phyloP scores from a whole-genome alignment of 30 jellyfish, hydroid and myxozoan species.

The Cassiopea andromeda region DNA sequence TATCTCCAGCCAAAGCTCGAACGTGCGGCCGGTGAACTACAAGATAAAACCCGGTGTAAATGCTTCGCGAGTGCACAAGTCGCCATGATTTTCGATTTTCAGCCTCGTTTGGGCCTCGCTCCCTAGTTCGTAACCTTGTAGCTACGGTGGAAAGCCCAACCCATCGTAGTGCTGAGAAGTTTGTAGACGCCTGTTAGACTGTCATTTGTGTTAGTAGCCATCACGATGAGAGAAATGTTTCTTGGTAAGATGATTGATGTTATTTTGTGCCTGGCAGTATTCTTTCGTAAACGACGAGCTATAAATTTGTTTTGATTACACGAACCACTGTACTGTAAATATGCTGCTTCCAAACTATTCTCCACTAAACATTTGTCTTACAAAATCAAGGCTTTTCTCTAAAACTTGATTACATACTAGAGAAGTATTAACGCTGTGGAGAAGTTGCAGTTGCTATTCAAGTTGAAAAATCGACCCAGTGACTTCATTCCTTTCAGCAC shows the following conservation, averaged over 20 bases:
- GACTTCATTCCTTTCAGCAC: no score
- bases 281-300: neutral
- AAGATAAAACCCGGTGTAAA: neutral
- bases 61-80: neutral
- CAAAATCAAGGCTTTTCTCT: no score
- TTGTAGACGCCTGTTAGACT: neutral
- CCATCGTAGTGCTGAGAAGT: neutral
- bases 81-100: conserved; percentile 12
- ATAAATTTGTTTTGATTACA: neutral
- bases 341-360: no score
- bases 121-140: neutral
- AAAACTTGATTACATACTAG: no score
- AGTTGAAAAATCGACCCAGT: no score
- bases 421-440: no score
- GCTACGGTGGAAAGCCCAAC: neutral
- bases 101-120: conserved; percentile 4
- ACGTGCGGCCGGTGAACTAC: neutral
- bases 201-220: neutral
- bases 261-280: neutral
- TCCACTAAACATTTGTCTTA: no score
- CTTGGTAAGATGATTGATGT: neutral
- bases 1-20: neutral
- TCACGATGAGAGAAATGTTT: neutral
- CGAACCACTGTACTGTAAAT: neutral
- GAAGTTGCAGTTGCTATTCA: no score